phyloP scores from a whole-genome alignment of 1,140 invertebrate species.

The Teleopsis dalmanni region DNA sequence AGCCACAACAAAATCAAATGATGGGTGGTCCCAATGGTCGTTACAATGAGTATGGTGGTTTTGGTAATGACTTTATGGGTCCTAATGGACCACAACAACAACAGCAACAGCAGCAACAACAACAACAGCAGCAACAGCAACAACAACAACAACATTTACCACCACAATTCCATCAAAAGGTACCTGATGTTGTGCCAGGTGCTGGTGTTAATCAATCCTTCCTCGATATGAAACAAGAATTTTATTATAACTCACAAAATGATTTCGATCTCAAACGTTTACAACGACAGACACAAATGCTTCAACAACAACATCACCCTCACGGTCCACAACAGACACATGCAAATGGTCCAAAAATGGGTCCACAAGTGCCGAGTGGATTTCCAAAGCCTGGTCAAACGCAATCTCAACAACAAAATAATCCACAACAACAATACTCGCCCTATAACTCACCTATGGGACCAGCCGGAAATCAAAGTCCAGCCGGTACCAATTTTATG shows the following conservation, averaged over 20 bases:
- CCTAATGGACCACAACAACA: conserved; percentile 17
- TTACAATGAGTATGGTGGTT: conserved; percentile 35
- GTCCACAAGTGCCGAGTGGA: conserved; percentile 30
- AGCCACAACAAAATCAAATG: conserved; percentile 26
- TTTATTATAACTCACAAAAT: conserved; percentile 42
- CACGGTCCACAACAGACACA: conserved; percentile 11
- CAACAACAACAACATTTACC: conserved; percentile 38
- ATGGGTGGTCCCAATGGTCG: conserved; percentile 24
- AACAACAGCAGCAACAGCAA: no score
- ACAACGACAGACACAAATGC: conserved; percentile 34
- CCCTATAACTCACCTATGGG: conserved; percentile 58
- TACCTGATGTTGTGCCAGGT: conserved; percentile 18
- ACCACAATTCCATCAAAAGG: conserved; percentile 41
- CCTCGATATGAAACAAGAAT: conserved; percentile 41
- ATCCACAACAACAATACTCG: conserved; percentile 58
- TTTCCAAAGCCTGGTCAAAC: conserved; percentile 34
- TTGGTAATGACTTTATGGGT: conserved; percentile 30
- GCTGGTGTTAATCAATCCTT: conserved; percentile 33
- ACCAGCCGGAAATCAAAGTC: conserved; percentile 45
- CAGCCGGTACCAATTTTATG: conserved; percentile 35
- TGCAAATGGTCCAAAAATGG: conserved; percentile 29
- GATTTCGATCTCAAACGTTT: conserved; percentile 44
- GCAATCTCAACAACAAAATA: conserved; percentile 49
- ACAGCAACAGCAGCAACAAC: no score
- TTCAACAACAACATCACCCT: conserved; percentile 26